Percentiles rank a stretch among this genome's conserved stretches.
These are phyloP conservation scores for Andrena praecox DNA, from an alignment of 2,888 invertebrate species.

Conservation along the genomic window DNA sequence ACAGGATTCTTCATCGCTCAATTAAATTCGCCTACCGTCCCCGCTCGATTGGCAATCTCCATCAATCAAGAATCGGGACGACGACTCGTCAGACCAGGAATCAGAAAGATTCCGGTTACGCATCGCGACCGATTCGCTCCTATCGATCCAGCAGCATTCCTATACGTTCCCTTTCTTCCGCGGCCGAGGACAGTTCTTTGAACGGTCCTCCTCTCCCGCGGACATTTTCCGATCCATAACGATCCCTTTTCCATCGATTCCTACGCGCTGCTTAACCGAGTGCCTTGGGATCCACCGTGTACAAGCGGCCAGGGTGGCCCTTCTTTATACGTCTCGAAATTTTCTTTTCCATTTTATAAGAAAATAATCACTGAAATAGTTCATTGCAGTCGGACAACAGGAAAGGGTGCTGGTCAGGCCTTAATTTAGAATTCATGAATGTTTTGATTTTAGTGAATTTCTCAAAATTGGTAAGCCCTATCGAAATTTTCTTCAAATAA, in stretches of 20 bases:
- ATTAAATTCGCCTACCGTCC: not conserved
- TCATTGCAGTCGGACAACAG: no score
- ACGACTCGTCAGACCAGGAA: conserved; percentile 23
- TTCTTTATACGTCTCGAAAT: no score
- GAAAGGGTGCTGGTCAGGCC: no score
- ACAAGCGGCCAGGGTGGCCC: not conserved
- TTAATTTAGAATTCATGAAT: no score
- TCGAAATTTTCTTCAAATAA: no score
- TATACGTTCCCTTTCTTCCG: not conserved
- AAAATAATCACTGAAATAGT: no score
- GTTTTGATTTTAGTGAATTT: no score
- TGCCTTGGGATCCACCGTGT: conserved; percentile 11
- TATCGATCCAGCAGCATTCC: conserved; percentile 28
- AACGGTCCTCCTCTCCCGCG: not conserved
- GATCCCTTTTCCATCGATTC: not conserved
- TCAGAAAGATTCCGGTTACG: conserved; percentile 24
- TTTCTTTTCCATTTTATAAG: no score
- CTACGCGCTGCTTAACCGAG: not conserved
- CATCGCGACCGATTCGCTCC: conserved; percentile 1
- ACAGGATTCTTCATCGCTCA: not conserved
- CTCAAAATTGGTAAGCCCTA: no score
- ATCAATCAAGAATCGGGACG: conserved; percentile 20
- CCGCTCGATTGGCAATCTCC: not conserved
- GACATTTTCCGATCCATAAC: conserved; percentile 11
- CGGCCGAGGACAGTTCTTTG: not conserved